phyloP scores from a whole-genome alignment of 2,113 vertebrate genomes.

The Callocephalon fimbriatum region DNA sequence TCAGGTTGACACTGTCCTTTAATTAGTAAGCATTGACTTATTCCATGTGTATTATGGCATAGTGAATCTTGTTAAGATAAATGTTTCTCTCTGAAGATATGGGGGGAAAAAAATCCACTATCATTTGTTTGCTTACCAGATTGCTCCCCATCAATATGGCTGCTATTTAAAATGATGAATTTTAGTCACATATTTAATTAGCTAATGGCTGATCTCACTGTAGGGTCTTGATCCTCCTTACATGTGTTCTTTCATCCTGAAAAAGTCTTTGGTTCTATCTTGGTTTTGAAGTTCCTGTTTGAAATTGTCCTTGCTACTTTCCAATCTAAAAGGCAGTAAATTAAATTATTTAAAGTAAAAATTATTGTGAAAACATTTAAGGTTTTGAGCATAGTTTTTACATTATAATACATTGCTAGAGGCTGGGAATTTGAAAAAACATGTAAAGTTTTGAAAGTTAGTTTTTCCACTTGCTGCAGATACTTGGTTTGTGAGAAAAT shows the following conservation, averaged over 20 bases:
- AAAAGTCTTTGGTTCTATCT: slow-evolving; percentile 59
- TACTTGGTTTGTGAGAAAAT: slow-evolving; percentile 1
- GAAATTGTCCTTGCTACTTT: slow-evolving; percentile 63
- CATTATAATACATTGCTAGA: background rate
- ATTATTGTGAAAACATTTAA: slow-evolving; percentile 35
- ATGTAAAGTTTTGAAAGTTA: background rate
- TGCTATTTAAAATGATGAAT: slow-evolving; percentile 67
- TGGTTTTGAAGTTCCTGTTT: slow-evolving; percentile 62
- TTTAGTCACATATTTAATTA: slow-evolving; percentile 75
- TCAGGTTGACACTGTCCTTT: slow-evolving; percentile 62
- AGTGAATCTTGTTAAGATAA: slow-evolving; percentile 70
- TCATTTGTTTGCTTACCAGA: slow-evolving; percentile 65
- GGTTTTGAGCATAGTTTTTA: background rate
- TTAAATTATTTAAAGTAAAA: slow-evolving; percentile 58
- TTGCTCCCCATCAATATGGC: slow-evolving; percentile 54
- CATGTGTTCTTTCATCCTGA: slow-evolving; percentile 55
- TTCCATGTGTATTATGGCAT: slow-evolving; percentile 24
- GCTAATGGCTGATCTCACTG: slow-evolving; percentile 70
- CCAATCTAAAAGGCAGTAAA: slow-evolving; percentile 35
- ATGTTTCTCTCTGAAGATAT: slow-evolving; percentile 65
- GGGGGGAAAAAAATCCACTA: slow-evolving; percentile 7
- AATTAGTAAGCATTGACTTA: slow-evolving; percentile 68
- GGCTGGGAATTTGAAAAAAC: background rate
- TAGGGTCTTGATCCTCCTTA: slow-evolving; percentile 61
- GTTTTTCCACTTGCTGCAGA: background rate